Conservation (phyloP, 2,888 invertebrate species). For the Pristionchus exspectatus region DNA sequence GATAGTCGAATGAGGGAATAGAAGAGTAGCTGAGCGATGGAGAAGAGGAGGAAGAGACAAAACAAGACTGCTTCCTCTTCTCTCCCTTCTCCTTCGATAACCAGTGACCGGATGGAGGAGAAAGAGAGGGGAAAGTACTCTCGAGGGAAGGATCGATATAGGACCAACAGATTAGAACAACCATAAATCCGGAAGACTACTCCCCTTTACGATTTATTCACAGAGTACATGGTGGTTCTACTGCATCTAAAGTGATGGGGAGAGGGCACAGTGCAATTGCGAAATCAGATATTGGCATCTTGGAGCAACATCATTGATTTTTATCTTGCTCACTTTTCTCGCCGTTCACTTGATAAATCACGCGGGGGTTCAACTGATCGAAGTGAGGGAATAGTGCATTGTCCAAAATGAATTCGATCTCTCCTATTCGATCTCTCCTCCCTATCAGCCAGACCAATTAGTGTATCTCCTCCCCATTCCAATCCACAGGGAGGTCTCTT, state of each 20-base stretch:
- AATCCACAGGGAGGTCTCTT: constrained; percentile 2
- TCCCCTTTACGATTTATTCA: not conserved
- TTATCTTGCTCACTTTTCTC: not conserved
- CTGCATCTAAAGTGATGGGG: not conserved
- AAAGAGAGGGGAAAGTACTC: not conserved
- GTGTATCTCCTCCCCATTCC: not conserved
- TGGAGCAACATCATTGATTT: constrained; percentile 30
- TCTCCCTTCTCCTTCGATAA: not conserved
- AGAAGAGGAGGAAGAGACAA: not conserved
- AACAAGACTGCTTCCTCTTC: constrained; percentile 23
- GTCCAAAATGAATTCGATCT: not conserved
- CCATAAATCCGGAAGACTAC: not conserved
- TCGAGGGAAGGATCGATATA: constrained; percentile 11
- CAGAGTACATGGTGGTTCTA: not conserved
- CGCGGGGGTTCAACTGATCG: not conserved
- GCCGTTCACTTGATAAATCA: not conserved
- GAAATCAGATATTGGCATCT: constrained; percentile 18
- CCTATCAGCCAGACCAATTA: not conserved
- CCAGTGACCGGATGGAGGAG: constrained; percentile 19
- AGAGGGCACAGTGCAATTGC: not conserved
- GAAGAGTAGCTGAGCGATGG: not conserved
- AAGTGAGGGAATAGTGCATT: not conserved
- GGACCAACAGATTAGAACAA: not conserved
- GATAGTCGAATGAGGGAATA: constrained; percentile 25
- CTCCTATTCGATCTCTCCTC: not conserved